Percentiles rank a stretch among this genome's conserved stretches.
These are phyloP conservation scores for Eurosta solidaginis DNA, from an alignment of 1,140 invertebrate genomes.

Conservation along the genomic window DNA sequence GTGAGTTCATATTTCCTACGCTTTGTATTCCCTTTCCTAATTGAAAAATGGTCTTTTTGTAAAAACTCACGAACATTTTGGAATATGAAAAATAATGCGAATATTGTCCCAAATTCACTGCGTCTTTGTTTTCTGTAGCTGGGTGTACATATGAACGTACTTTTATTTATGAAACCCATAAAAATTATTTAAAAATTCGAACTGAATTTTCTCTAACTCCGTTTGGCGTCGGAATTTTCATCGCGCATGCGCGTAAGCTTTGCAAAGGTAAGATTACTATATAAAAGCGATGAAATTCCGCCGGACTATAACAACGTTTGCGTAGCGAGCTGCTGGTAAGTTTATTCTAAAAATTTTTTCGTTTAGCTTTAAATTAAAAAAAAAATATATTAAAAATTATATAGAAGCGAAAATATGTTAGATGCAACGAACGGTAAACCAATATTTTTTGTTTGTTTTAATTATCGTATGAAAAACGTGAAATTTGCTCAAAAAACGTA, in stretches of 20 bases:
- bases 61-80: too few relatives aligned
- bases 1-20: too few relatives aligned
- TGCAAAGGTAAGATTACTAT: slow-evolving; percentile 58
- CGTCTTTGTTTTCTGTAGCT: too few relatives aligned
- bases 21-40: too few relatives aligned
- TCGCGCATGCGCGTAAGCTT: slow-evolving; percentile 32
- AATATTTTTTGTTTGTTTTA: slow-evolving; percentile 31
- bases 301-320: slow-evolving; percentile 58
- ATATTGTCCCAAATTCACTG: neutral
- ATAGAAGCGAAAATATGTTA: slow-evolving; percentile 31
- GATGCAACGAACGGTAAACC: slow-evolving; percentile 1
- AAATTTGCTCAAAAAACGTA: slow-evolving; percentile 37
- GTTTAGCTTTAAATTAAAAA: slow-evolving; percentile 39
- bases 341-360: slow-evolving; percentile 35
- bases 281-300: slow-evolving; percentile 40
- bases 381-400: too few relatives aligned
- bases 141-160: slow-evolving; percentile 16
- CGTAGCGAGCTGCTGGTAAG: slow-evolving; percentile 49
- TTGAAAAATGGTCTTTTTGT: too few relatives aligned
- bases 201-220: slow-evolving; percentile 8
- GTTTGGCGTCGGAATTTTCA: slow-evolving; percentile 39
- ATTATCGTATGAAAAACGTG: slow-evolving; percentile 29
- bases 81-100: too few relatives aligned
- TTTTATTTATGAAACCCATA: slow-evolving; percentile 32
- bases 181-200: slow-evolving; percentile 34